Evolutionary conservation across 1,140 invertebrate species (phyloP).

Genomic region (Zaprionus camerounensis): DNA sequence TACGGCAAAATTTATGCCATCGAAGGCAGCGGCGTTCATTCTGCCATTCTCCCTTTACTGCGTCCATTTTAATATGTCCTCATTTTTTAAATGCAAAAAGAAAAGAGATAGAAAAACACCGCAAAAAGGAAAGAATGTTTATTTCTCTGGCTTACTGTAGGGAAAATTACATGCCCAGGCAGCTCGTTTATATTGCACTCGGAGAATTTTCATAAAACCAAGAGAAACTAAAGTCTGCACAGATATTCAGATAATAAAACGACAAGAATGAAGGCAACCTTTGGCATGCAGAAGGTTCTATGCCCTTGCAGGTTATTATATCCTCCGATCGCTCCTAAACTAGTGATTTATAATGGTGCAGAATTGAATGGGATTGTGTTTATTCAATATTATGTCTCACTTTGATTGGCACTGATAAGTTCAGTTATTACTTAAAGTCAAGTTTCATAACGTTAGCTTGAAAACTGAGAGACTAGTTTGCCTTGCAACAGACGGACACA

Average conservation of each 20-base stretch:
- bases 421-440: no score
- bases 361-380: no score
- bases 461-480: no score
- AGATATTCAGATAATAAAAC: not conserved
- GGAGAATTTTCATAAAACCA: not conserved
- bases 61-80: conserved; percentile 60
- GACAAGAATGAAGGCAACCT: not conserved
- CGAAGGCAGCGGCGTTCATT: conserved; percentile 34
- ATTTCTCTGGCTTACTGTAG: not conserved
- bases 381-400: no score
- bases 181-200: not conserved
- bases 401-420: no score
- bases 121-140: not conserved
- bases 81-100: conserved; percentile 57
- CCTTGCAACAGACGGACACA: no score
- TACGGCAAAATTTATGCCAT: conserved; percentile 69
- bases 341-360: no score
- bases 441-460: no score
- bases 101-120: conserved; percentile 23
- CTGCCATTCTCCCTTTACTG: conserved; percentile 10
- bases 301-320: no score
- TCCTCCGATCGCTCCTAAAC: not conserved
- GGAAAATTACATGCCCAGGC: not conserved
- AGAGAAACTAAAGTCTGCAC: not conserved
- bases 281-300: no score